These are phyloP conservation scores for Alviniconcha marisindica DNA, from an alignment of 1,140 invertebrate species.

Conservation along the genomic window DNA sequence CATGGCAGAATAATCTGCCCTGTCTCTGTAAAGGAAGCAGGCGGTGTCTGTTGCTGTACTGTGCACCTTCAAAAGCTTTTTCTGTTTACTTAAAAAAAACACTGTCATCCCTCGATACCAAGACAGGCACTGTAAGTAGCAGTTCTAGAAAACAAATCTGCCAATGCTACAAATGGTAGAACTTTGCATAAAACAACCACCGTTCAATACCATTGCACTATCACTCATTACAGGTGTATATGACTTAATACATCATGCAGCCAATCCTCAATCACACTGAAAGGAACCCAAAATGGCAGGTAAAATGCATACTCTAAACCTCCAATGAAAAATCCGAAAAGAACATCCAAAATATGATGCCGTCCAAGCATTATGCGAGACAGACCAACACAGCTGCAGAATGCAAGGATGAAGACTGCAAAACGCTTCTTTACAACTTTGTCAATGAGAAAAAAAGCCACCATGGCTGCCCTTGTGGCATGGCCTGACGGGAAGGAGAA, in stretches of 20 bases:
- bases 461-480: slow-evolving; percentile 88
- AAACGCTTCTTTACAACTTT: slow-evolving; percentile 49
- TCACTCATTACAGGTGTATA: slow-evolving; percentile 60
- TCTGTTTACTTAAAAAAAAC: too few species aligned
- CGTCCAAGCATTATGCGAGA: slow-evolving; percentile 89
- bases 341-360: slow-evolving; percentile 92
- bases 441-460: slow-evolving; percentile 80
- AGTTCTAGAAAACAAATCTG: too few species aligned
- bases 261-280: slow-evolving; percentile 54
- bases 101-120: too few species aligned
- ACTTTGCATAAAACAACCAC: too few species aligned
- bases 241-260: slow-evolving; percentile 66
- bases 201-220: too few species aligned
- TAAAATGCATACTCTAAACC: slow-evolving; percentile 84
- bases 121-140: too few species aligned
- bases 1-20: too few species aligned
- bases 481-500: slow-evolving; percentile 98
- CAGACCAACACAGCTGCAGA: slow-evolving; percentile 85
- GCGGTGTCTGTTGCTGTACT: too few species aligned
- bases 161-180: too few species aligned
- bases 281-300: slow-evolving; percentile 60
- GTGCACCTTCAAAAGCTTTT: too few species aligned
- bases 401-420: slow-evolving; percentile 81
- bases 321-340: slow-evolving; percentile 86
- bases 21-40: too few species aligned